phyloP scores from a whole-genome alignment of 1,140 invertebrate species.

The Subanguina moxae region DNA sequence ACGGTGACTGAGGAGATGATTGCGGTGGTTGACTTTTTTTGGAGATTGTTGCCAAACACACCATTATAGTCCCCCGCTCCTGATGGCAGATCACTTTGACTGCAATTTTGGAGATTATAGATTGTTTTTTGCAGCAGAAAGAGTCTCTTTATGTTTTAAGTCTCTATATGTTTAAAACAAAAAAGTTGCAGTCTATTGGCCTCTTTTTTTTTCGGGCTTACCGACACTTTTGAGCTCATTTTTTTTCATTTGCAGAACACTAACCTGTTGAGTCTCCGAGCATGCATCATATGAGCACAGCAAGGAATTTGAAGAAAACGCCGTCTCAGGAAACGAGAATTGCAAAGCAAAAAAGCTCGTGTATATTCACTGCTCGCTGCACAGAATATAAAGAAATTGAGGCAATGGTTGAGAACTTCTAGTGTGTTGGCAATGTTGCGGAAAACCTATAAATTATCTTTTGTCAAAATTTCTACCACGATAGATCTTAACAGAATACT shows the following conservation, averaged over 20 bases:
- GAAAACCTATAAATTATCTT: conserved; percentile 48
- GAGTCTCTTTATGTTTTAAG: too few species aligned
- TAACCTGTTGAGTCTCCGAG: conserved; percentile 39
- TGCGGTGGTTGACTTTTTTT: neutral
- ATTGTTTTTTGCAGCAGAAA: too few species aligned
- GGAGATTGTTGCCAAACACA: neutral
- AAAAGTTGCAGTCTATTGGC: too few species aligned
- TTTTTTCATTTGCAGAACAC: neutral
- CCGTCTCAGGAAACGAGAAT: conserved; percentile 15
- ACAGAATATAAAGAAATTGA: conserved; percentile 58
- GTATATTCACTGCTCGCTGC: conserved; percentile 48
- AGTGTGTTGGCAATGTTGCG: conserved; percentile 53
- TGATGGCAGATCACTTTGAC: conserved; percentile 20
- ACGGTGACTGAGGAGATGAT: neutral
- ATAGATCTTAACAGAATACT: too few species aligned
- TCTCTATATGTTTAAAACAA: too few species aligned
- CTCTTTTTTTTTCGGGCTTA: too few species aligned
- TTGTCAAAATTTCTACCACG: too few species aligned
- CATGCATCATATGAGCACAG: conserved; percentile 35
- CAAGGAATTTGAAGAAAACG: conserved; percentile 28
- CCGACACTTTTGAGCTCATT: too few species aligned
- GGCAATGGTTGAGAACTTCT: conserved; percentile 57
- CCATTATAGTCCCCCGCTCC: neutral
- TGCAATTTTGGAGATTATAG: too few species aligned
- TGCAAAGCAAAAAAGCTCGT: conserved; percentile 43